Conservation (phyloP, 2,888 invertebrate genomes). For the Quadroppia sp. region DNA sequence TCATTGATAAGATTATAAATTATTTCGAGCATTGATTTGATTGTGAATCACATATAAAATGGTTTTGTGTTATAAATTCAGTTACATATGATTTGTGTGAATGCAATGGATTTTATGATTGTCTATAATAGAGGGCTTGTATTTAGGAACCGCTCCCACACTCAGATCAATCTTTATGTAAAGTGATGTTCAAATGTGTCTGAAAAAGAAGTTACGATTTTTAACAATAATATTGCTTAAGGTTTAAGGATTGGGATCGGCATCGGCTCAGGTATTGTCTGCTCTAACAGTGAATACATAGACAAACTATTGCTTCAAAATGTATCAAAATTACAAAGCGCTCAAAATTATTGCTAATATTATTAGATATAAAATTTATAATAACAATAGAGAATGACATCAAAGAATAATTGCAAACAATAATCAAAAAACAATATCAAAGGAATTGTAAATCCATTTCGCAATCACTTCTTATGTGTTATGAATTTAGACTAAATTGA, state of each 20-base stretch:
- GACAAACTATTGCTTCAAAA: not conserved
- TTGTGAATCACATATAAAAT: too few species aligned
- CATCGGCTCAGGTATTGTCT: not conserved
- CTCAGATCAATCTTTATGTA: conserved; percentile 2
- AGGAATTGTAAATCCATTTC: not conserved
- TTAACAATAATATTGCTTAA: not conserved
- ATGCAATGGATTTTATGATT: too few species aligned
- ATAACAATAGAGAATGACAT: too few species aligned
- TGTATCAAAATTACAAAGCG: not conserved
- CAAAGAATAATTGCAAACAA: too few species aligned
- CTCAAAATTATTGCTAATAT: too few species aligned
- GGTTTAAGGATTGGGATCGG: not conserved
- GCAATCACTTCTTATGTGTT: not conserved
- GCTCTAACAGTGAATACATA: too few species aligned
- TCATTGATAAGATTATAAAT: too few species aligned
- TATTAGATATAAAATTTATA: too few species aligned
- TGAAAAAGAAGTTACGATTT: not conserved
- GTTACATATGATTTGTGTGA: too few species aligned
- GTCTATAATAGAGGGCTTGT: too few species aligned
- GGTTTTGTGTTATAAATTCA: too few species aligned
- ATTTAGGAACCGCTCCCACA: not conserved
- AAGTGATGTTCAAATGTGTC: not conserved
- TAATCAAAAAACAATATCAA: not conserved
- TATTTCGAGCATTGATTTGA: too few species aligned
- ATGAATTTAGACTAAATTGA: not conserved